Base-by-base conservation (phyloP, 2,888 invertebrate genomes). In the Caenorhabditis panamensis region DNA sequence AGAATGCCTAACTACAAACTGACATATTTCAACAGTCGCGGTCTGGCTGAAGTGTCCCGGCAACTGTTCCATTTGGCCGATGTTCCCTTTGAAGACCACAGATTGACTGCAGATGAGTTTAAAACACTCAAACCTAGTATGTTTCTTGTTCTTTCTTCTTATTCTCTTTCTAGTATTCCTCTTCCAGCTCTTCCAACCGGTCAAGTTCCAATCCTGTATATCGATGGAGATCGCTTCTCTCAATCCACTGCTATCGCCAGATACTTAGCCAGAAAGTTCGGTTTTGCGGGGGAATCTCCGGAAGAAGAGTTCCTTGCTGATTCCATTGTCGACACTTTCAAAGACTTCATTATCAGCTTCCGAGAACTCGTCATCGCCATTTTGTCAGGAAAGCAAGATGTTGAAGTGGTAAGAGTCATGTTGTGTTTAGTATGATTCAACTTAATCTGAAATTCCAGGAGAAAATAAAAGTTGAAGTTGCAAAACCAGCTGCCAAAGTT, bases 51-150 rank as follows among this genome's bases (percentile, higher is more conserved):
- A 47, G 54, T 44, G 22, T 62, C 71, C 13, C 62, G 62, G 0
- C 62, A 56, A 24, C 54, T 71, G 1, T 71, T 71, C 37, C 71
- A 71, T 63, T 9, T 63, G n/a, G 71, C 54, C 20, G 36, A 31
- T 26, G 63, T 71, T 36, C 62, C 62, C 20, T 71, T 71, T n/a
- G 62, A 71, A 56, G 71, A 71, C 24, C 47, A 62, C 5, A n/a
- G 71, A 13, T 20, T 71, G 4, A 47, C 54, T 1, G 54, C 51
- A 3, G 47, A 63, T 36, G 72, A 72, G 47, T 63, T 72, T 11
- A 8, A 37, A n/a, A n/a, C 51, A 11, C 4, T 63, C 28, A 71
- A 71, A 36, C 36, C 62, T 0, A 54, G 71, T 71, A 4, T n/a
- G 71, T 63, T 26, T 31, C 4, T 8, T 31, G 16, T 13, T 26